Evolutionary conservation across 35 echinoderm and acorn worm species (phyloP).

Genomic region (Apostichopus californicus): DNA sequence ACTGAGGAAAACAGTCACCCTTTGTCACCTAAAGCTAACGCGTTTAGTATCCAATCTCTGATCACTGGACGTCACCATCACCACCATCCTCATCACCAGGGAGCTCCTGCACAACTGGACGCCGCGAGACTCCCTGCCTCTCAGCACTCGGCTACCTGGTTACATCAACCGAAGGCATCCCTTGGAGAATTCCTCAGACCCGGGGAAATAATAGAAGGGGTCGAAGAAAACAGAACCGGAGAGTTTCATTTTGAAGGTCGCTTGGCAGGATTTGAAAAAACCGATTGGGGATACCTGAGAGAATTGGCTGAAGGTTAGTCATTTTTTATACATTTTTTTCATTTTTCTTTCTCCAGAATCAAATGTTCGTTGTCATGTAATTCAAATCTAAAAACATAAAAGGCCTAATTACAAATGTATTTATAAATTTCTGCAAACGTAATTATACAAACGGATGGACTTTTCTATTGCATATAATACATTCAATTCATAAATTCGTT

Average conservation of each 20-base stretch:
- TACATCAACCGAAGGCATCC: conserved; percentile 24
- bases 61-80: conserved; percentile 36
- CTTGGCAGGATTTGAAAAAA: conserved; percentile 22
- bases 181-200: conserved; percentile 39
- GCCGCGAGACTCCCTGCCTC: conserved; percentile 21
- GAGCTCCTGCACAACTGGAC: background rate
- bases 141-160: background rate
- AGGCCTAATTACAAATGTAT: too few species aligned
- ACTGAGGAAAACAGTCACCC: conserved; percentile 30
- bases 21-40: conserved; percentile 46
- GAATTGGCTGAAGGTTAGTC: conserved; percentile 39
- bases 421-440: too few species aligned
- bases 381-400: too few species aligned
- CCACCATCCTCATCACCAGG: background rate
- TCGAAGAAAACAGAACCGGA: background rate
- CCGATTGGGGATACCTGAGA: conserved; percentile 37
- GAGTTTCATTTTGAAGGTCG: conserved; percentile 5
- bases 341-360: background rate
- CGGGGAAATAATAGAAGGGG: conserved; percentile 1
- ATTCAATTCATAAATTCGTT: too few species aligned
- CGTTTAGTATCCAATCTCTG: conserved; percentile 50
- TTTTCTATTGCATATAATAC: too few species aligned
- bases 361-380: too few species aligned
- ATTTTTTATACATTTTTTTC: background rate
- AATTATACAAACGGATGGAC: too few species aligned